phyloP scores from a whole-genome alignment of 2,113 vertebrate species.

The Stegostoma tigrinum region DNA sequence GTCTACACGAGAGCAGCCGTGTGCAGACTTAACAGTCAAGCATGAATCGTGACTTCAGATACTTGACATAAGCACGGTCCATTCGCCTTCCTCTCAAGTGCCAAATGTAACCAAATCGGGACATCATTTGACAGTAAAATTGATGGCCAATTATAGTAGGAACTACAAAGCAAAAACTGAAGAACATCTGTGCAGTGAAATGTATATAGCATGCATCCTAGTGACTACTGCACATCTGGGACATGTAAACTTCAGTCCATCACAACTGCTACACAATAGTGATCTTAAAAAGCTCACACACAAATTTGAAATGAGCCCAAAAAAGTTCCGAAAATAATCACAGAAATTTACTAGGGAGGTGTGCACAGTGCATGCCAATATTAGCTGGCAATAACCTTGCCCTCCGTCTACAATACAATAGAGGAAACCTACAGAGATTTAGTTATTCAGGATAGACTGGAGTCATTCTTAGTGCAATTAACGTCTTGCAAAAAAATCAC shows the following conservation, averaged over 20 bases:
- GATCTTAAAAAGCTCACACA: background rate
- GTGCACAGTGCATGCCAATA: background rate
- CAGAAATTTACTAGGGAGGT: background rate
- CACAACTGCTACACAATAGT: background rate
- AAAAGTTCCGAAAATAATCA: background rate
- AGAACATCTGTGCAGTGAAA: background rate
- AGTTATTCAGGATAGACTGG: background rate
- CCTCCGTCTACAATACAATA: background rate
- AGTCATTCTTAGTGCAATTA: background rate
- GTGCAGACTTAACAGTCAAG: background rate
- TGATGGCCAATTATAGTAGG: background rate
- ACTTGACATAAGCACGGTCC: background rate
- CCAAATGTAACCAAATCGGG: background rate
- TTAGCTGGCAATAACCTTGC: background rate
- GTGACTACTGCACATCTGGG: background rate
- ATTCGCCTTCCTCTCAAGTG: background rate
- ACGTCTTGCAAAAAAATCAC: background rate
- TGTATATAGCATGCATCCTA: background rate
- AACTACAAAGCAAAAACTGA: background rate
- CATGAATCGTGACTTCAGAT: background rate
- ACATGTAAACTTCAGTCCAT: background rate
- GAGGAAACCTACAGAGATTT: background rate
- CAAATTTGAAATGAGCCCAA: background rate
- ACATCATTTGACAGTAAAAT: background rate
- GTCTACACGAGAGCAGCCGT: background rate